These are phyloP conservation scores for Agonopterix subpropinquella DNA, from an alignment of 2,888 invertebrate genomes.

Conservation along the genomic window DNA sequence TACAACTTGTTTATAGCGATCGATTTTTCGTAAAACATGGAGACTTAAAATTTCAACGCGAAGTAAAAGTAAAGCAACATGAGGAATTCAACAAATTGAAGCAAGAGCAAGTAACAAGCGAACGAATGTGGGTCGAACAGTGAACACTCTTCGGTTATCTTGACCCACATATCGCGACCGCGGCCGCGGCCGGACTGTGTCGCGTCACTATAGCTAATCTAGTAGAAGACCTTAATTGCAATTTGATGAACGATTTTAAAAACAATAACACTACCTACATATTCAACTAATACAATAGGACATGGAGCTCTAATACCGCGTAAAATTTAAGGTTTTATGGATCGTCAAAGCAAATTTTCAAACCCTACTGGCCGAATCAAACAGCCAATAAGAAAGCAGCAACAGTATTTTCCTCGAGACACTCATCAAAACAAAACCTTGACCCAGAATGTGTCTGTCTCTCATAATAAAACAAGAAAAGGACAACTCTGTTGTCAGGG, in stretches of 20 bases:
- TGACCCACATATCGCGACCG: constrained; percentile 61
- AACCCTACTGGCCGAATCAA: background rate
- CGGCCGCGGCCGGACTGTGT: constrained; percentile 36
- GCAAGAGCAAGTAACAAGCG: background rate
- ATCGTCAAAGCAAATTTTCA: too few relatives aligned
- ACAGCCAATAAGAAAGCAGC: constrained; percentile 22
- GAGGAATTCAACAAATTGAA: too few relatives aligned
- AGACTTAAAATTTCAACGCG: background rate
- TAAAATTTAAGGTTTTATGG: too few relatives aligned
- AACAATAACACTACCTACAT: constrained; percentile 1
- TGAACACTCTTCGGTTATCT: constrained; percentile 49
- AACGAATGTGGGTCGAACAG: constrained; percentile 33
- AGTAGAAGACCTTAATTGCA: constrained; percentile 49
- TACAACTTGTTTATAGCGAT: constrained; percentile 35
- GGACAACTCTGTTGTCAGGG: constrained; percentile 18
- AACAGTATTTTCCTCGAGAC: constrained; percentile 36
- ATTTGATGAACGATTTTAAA: constrained; percentile 23
- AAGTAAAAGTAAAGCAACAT: too few relatives aligned
- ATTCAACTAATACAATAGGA: background rate
- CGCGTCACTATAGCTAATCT: constrained; percentile 26
- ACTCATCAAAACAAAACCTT: constrained; percentile 60
- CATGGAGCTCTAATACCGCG: too few relatives aligned
- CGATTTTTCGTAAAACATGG: constrained; percentile 19
- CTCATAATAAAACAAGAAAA: constrained; percentile 42
- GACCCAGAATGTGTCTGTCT: constrained; percentile 45